Evolutionary conservation across 2,797 vertebrate genomes (phyloP), one percentile per base, ranked within the genome.

Genomic region (Coracias cyanogaster): DNA sequence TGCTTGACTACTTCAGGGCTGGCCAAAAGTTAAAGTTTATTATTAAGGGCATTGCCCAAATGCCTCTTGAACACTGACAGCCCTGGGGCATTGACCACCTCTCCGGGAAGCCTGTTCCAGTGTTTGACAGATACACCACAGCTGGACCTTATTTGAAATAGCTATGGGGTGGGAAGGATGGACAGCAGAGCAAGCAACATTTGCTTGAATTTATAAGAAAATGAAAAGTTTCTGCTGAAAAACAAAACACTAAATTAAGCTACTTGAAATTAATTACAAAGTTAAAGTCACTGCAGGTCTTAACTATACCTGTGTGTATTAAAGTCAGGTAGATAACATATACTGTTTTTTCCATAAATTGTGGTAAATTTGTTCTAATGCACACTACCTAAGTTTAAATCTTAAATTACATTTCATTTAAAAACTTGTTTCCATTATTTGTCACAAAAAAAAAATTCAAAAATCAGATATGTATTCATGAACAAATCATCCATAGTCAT

Each of bases 71-170:
- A 55, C 7, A 14, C 31, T 6, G 10, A 28, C 15, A 20, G 37
- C 19, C 5, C 29, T 35, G 25, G 7, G 33, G 3, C 46, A 26
- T 13, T 2, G 0, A 19, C 20, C 24, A 72, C 9, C 24, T 52
- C 29, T 52, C 45, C 11, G 21, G 52, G 20, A 39, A 84, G 6
- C 14, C 37, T 78, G 9, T 33, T 12, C 45, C n/a, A 10, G 19
- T 20, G 17, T 51, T 67, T 57, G 45, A 69, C 9, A 87, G 45
- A 25, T 37, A 20, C 4, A 43, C 10, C 39, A 43, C 55, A 37
- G 17, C 41, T 66, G 41, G 55, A 72, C 31, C 24, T 69, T 41
- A 41, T 60, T 70, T 87, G 20, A 83, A 74, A 45, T 25, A 86
- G 8, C 15, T 43, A 46, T 4, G 3, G 8, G 22, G 4, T 51